phyloP scores from a whole-genome alignment of 2,113 vertebrate species.

The Myotis davidii region DNA sequence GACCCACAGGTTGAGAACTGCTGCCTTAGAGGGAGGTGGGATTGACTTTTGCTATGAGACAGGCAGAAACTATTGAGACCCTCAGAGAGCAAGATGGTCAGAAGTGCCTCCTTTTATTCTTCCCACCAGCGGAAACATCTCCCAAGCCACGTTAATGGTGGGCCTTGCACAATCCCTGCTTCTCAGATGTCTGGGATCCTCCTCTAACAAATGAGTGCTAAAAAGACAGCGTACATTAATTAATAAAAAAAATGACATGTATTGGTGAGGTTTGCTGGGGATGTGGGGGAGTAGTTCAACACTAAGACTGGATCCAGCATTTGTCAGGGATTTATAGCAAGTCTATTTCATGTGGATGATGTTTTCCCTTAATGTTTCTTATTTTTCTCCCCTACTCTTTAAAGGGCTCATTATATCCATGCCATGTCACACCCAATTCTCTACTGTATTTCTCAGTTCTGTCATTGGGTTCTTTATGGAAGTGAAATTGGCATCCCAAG shows the following conservation, averaged over 20 bases:
- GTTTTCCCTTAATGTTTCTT: not conserved
- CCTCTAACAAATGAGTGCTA: not conserved
- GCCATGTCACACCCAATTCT: not conserved
- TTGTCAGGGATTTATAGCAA: not conserved
- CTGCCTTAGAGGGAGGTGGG: not conserved
- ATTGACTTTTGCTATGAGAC: not conserved
- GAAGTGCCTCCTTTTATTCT: not conserved
- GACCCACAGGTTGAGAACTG: too few relatives aligned
- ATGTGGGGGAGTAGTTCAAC: not conserved
- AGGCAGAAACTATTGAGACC: not conserved
- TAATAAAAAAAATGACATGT: not conserved
- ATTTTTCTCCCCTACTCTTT: not conserved
- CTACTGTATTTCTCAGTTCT: not conserved
- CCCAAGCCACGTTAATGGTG: not conserved
- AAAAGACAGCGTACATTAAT: not conserved
- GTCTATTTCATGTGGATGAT: not conserved
- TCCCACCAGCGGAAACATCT: not conserved
- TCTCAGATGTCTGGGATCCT: not conserved
- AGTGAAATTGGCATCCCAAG: not conserved
- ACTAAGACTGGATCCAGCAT: not conserved
- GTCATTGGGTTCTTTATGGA: slow-evolving; percentile 1
- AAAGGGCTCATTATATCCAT: not conserved
- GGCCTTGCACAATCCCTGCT: not conserved
- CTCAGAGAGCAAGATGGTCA: not conserved
- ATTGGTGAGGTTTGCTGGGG: not conserved